These are phyloP conservation scores for Xenus cinereus DNA, from an alignment of 2,113 vertebrate species.

Conservation along the genomic window DNA sequence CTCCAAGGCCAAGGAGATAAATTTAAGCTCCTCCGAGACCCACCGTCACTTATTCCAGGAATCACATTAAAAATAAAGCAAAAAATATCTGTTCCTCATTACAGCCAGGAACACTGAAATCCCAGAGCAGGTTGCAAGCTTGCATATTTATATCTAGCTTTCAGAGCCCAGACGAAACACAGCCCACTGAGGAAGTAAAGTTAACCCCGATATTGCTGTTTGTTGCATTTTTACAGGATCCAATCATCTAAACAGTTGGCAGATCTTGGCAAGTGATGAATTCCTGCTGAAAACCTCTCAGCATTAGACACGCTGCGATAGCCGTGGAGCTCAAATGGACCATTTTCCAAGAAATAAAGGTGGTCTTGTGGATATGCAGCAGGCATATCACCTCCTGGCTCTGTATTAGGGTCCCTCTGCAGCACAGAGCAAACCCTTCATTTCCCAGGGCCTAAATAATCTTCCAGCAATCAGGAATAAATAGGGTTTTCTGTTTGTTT, in stretches of 20 bases:
- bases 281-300: neutral
- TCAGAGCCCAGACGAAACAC: conserved; percentile 56
- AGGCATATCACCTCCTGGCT: neutral
- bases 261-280: neutral
- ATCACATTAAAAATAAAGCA: neutral
- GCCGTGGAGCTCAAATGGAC: neutral
- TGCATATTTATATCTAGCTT: conserved; percentile 43
- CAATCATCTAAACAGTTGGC: neutral
- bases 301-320: neutral
- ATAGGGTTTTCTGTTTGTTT: neutral
- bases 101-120: conserved; percentile 39
- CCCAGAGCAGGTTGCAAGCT: conserved; percentile 27
- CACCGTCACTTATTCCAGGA: neutral
- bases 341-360: neutral
- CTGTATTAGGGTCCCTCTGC: neutral
- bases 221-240: neutral
- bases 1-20: neutral
- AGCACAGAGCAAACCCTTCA: neutral
- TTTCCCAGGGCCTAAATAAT: neutral
- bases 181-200: neutral
- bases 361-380: neutral
- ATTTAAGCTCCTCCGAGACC: neutral
- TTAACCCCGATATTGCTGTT: neutral
- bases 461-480: neutral
- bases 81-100: conserved; percentile 22